A percentile compares a stretch with the other conserved stretches of the same genome.
Conservation (phyloP, 2,797 vertebrate species). For the Chaenodraco wilsoni region DNA sequence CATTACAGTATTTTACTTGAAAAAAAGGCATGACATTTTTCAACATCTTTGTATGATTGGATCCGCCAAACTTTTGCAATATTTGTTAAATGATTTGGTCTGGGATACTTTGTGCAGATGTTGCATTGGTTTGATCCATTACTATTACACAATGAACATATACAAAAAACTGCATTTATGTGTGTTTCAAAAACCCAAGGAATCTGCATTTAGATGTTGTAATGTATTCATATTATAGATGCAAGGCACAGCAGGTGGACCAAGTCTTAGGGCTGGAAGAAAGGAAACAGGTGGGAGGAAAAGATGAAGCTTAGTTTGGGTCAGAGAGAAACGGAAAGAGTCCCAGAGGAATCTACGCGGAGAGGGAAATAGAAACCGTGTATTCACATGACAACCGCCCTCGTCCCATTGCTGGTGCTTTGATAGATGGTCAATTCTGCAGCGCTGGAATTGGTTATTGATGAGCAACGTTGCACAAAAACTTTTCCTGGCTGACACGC, state of each 20-base stretch:
- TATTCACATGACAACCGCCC: background rate
- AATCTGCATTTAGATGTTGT: conserved; percentile 8
- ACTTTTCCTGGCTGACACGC: conserved; percentile 56
- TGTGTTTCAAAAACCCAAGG: conserved; percentile 1
- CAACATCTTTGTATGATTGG: background rate
- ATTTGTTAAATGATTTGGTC: background rate
- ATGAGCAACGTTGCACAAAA: conserved; percentile 62
- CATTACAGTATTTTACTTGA: background rate
- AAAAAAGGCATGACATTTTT: background rate
- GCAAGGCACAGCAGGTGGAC: conserved; percentile 11
- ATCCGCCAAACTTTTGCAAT: too few relatives aligned
- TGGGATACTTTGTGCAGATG: too few relatives aligned
- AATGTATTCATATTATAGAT: conserved; percentile 2
- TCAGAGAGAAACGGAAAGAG: background rate
- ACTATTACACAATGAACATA: too few relatives aligned
- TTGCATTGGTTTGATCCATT: too few relatives aligned
- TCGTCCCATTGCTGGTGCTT: conserved; percentile 14
- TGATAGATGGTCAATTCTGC: conserved; percentile 51
- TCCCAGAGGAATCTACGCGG: background rate
- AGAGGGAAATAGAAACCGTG: background rate
- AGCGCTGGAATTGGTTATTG: conserved; percentile 60
- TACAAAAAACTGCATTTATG: too few relatives aligned
- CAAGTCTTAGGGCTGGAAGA: background rate
- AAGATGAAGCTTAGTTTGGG: background rate
- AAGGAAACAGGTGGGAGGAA: background rate